Percentiles rank a stretch among this genome's conserved stretches.
Conservation (phyloP, 2,888 invertebrate species). For the Hymenopus coronatus region DNA sequence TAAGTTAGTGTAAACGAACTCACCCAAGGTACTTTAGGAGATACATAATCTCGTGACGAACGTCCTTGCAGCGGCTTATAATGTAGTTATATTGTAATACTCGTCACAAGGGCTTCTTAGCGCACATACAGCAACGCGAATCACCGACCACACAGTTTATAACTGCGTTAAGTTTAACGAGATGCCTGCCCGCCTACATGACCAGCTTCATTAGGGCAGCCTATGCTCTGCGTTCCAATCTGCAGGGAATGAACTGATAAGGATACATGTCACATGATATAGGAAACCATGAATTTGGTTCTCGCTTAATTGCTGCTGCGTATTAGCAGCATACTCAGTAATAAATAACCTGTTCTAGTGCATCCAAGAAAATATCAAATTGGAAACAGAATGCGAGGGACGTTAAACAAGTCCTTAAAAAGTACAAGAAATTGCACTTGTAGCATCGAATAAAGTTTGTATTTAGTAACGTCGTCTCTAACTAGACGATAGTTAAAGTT, state of each 20-base stretch:
- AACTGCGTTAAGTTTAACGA: background rate
- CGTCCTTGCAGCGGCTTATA: background rate
- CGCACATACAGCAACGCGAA: background rate
- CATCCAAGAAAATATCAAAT: too few relatives aligned
- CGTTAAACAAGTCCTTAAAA: too few relatives aligned
- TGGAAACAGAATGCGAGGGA: too few relatives aligned
- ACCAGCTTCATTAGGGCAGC: background rate
- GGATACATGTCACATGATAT: background rate
- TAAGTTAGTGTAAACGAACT: background rate
- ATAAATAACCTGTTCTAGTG: too few relatives aligned
- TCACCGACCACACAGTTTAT: background rate
- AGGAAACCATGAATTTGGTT: background rate
- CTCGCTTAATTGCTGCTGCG: too few relatives aligned
- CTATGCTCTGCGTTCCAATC: background rate
- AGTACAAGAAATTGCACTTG: too few relatives aligned
- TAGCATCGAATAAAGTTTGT: too few relatives aligned
- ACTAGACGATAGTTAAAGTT: too few relatives aligned
- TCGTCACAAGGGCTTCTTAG: background rate
- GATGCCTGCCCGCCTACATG: background rate
- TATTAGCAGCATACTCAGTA: too few relatives aligned
- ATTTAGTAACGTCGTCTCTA: too few relatives aligned
- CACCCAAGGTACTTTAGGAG: background rate
- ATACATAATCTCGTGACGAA: background rate
- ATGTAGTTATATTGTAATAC: background rate
- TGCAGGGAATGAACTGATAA: background rate